Evolutionary conservation across 2,888 invertebrate species (phyloP).

Genomic region (Drosophila heteroneura): DNA sequence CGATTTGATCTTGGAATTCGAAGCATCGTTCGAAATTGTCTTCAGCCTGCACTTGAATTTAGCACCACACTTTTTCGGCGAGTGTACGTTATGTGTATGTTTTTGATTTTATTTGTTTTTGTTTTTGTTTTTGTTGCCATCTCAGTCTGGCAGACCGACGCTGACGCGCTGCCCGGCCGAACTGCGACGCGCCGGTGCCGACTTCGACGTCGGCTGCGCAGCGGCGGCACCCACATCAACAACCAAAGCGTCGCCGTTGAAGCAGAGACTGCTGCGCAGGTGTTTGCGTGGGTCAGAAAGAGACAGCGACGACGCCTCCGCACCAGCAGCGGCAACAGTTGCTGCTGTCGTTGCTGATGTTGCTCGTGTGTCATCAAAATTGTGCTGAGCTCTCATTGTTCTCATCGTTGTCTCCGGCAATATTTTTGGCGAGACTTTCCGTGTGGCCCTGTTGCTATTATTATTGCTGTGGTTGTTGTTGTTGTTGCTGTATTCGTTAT

Average conservation of each 20-base stretch:
- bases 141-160: conserved; percentile 84
- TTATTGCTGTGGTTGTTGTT: conserved; percentile 23
- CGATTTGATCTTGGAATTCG: neutral
- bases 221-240: conserved; percentile 72
- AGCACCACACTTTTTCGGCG: neutral
- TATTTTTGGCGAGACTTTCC: conserved; percentile 75
- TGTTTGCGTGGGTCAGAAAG: conserved; percentile 76
- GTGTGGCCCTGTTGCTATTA: conserved; percentile 37
- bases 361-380: conserved; percentile 55
- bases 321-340: conserved; percentile 25
- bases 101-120: neutral
- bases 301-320: conserved; percentile 46
- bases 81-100: neutral
- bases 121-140: neutral
- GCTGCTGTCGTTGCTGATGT: conserved; percentile 17
- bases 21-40: neutral
- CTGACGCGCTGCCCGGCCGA: conserved; percentile 82
- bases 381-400: conserved; percentile 47
- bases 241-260: conserved; percentile 81
- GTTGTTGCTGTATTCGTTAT: conserved; percentile 43
- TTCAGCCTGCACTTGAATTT: neutral
- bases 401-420: conserved; percentile 49
- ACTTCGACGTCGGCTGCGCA: conserved; percentile 57
- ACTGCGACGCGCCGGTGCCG: conserved; percentile 72
- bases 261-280: conserved; percentile 84